Evolutionary conservation across 2,797 vertebrate species (phyloP).

Genomic region (Scleropages formosus): DNA sequence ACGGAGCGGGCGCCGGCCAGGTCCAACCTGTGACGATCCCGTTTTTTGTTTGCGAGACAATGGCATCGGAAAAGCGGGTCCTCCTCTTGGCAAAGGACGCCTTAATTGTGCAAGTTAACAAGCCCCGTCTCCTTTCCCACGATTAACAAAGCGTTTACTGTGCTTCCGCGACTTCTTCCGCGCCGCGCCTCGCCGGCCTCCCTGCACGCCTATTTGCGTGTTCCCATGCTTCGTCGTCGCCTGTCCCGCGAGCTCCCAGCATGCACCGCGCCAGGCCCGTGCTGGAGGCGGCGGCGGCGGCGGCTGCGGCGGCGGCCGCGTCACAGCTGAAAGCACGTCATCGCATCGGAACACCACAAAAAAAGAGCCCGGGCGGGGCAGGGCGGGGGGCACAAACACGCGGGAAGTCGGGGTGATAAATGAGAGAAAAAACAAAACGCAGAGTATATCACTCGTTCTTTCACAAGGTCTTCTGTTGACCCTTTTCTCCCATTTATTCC

Average conservation of each 20-base stretch:
- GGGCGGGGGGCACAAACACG: not conserved
- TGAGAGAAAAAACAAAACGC: constrained; percentile 11
- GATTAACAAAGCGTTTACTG: constrained; percentile 67
- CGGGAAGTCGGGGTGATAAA: constrained; percentile 49
- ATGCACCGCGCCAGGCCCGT: constrained; percentile 18
- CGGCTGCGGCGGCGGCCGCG: no score
- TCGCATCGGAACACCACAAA: not conserved
- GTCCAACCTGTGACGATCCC: no score
- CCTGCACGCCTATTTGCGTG: constrained; percentile 52
- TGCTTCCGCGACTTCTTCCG: constrained; percentile 37
- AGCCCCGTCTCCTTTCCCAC: constrained; percentile 59
- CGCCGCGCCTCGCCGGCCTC: constrained; percentile 35
- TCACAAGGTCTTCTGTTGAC: constrained; percentile 37
- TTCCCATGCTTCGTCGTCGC: constrained; percentile 54
- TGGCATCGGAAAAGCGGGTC: no score
- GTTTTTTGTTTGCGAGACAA: no score
- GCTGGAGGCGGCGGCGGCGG: not conserved
- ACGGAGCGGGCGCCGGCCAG: no score
- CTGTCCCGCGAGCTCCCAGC: constrained; percentile 22
- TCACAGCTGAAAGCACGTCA: not conserved
- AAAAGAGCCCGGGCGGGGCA: no score
- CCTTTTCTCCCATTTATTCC: constrained; percentile 46
- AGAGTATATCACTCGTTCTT: constrained; percentile 6
- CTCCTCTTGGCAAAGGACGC: constrained; percentile 66
- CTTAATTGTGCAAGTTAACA: constrained; percentile 76